Percentiles rank a stretch among this genome's conserved stretches.
Evolutionary conservation across 1,140 invertebrate genomes (phyloP).

Genomic region (Drosophila watanabei): DNA sequence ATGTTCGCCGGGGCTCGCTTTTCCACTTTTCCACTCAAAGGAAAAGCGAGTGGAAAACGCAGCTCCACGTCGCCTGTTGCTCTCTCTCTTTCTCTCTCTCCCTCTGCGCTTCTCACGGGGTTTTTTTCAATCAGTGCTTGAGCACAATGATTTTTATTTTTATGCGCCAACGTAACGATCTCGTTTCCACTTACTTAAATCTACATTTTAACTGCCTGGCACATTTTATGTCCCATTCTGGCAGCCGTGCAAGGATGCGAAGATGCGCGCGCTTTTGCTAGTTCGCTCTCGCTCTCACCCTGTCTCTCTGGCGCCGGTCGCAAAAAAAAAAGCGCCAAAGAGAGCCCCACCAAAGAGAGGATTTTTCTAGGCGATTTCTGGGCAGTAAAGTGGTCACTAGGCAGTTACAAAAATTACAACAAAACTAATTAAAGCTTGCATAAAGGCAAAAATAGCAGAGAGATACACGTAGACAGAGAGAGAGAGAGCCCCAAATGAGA

Average conservation of each 20-base stretch:
- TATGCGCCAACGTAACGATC: constrained; percentile 85
- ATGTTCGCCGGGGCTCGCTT: constrained; percentile 48
- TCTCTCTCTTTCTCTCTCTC: constrained; percentile 29
- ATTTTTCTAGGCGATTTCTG: constrained; percentile 28
- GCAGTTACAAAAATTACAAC: constrained; percentile 81
- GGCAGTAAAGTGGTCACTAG: constrained; percentile 35
- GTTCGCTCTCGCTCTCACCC: constrained; percentile 16
- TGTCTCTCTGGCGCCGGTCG: constrained; percentile 23
- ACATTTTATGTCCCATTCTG: constrained; percentile 85
- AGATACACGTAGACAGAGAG: constrained; percentile 19
- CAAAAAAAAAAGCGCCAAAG: constrained; percentile 23
- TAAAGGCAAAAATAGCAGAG: constrained; percentile 47
- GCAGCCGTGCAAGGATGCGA: constrained; percentile 59
- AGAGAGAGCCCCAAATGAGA: constrained; percentile 37
- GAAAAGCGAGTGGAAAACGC: constrained; percentile 64
- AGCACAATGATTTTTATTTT: constrained; percentile 86
- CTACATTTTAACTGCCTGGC: constrained; percentile 85
- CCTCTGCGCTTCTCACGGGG: constrained; percentile 32
- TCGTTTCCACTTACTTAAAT: constrained; percentile 86
- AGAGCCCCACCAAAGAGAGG: constrained; percentile 11
- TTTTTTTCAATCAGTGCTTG: constrained; percentile 85
- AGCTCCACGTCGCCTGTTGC: constrained; percentile 55
- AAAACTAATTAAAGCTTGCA: constrained; percentile 71
- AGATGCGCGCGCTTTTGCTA: constrained; percentile 70
- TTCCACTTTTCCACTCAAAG: constrained; percentile 65